phyloP scores from a whole-genome alignment of 2,888 invertebrate genomes.

The Acleris holmiana region DNA sequence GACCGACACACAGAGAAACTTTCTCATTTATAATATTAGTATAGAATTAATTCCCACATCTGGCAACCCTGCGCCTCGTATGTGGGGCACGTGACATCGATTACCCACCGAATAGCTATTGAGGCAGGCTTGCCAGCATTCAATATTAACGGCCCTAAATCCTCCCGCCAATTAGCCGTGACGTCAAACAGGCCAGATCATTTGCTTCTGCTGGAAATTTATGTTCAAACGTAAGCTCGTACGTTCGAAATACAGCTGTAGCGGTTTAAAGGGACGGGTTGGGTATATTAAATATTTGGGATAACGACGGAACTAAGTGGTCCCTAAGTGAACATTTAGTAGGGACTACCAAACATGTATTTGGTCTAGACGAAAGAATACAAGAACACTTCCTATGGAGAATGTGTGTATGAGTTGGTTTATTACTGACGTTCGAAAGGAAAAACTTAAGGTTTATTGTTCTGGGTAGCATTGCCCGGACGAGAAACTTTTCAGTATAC shows the following conservation, averaged over 20 bases:
- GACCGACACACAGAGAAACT: too few species aligned
- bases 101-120: slow-evolving; percentile 31
- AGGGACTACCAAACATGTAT: too few species aligned
- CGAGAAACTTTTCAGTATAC: too few species aligned
- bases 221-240: slow-evolving; percentile 12
- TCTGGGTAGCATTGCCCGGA: too few species aligned
- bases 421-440: too few species aligned
- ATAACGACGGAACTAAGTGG: not conserved
- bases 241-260: slow-evolving; percentile 6
- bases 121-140: slow-evolving; percentile 33
- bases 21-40: too few species aligned
- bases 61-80: slow-evolving; percentile 21
- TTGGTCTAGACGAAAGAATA: too few species aligned
- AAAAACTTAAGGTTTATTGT: too few species aligned
- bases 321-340: too few species aligned
- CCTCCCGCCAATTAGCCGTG: slow-evolving; percentile 37
- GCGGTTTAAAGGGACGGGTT: slow-evolving; percentile 2
- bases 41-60: not conserved
- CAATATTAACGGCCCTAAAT: slow-evolving; percentile 38
- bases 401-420: too few species aligned
- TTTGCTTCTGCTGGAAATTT: slow-evolving; percentile 32
- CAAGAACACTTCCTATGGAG: too few species aligned
- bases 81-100: slow-evolving; percentile 29
- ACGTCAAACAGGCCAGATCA: slow-evolving; percentile 39
- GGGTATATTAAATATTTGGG: not conserved